phyloP scores from a whole-genome alignment of 1,140 invertebrate genomes.

The Harlomillsia oculata region DNA sequence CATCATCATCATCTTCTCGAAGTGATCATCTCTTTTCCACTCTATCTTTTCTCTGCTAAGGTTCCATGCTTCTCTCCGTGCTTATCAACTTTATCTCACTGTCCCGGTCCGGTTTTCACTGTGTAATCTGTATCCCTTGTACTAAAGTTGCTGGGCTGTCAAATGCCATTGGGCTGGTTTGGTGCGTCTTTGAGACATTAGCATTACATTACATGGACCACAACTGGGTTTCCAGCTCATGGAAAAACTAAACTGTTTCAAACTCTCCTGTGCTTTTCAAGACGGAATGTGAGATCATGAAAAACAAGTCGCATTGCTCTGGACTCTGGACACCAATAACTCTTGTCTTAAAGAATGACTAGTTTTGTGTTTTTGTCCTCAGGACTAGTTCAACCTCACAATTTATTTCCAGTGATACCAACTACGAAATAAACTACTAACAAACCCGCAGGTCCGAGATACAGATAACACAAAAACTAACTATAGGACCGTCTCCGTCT shows the following conservation, averaged over 20 bases:
- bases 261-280: slow-evolving; percentile 1
- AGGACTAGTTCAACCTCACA: not conserved
- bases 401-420: too few species aligned
- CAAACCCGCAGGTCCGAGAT: too few species aligned
- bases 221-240: slow-evolving; percentile 7
- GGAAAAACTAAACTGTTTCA: slow-evolving; percentile 12
- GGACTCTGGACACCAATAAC: too few species aligned
- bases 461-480: too few species aligned
- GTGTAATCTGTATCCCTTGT: too few species aligned
- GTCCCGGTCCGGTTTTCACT: slow-evolving; percentile 3
- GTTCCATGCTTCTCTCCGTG: too few species aligned
- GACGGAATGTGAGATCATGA: not conserved
- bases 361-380: not conserved
- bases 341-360: not conserved
- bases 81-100: too few species aligned
- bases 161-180: slow-evolving; percentile 5
- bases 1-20: too few species aligned
- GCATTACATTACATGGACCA: slow-evolving; percentile 10
- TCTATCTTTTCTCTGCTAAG: too few species aligned
- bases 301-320: too few species aligned
- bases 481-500: too few species aligned
- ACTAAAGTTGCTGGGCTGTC: not conserved
- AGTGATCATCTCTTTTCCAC: too few species aligned
- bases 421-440: not conserved
- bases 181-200: slow-evolving; percentile 2